Conservation (phyloP, 2,113 vertebrate genomes). For the Urocolius indicus region DNA sequence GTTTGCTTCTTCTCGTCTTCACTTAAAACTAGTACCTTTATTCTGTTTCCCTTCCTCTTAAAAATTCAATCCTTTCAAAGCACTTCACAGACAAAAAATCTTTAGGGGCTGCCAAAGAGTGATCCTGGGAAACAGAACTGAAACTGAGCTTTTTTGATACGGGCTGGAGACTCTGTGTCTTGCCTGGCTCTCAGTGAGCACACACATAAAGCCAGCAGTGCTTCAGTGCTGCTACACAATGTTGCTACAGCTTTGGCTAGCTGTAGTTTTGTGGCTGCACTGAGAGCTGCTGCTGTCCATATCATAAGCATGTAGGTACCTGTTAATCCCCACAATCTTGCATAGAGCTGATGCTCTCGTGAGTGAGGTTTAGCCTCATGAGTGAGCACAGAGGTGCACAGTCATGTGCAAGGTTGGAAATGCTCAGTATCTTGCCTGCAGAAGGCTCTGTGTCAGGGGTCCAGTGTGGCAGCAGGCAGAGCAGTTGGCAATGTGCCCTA, state of each 20-base stretch:
- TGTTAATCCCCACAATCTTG: not conserved
- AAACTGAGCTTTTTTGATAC: not conserved
- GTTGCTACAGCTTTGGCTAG: not conserved
- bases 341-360: accelerated
- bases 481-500: accelerated
- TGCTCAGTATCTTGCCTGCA: accelerated
- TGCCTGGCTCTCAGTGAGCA: accelerated
- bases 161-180: not conserved
- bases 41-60: not conserved
- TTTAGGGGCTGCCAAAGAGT: not conserved
- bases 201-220: too few relatives aligned
- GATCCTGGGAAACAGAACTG: not conserved
- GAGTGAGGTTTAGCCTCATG: accelerated
- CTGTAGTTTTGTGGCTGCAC: not conserved
- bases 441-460: not conserved
- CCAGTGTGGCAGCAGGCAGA: accelerated
- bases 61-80: not conserved
- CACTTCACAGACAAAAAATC: not conserved
- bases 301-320: not conserved
- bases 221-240: accelerated
- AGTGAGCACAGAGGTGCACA: too few relatives aligned
- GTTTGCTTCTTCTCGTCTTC: too few relatives aligned
- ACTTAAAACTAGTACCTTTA: not conserved
- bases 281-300: not conserved
- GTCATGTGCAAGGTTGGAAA: accelerated